Base-by-base conservation (phyloP, 35 echinoderm and acorn worm genomes). In the Diadema setosum region DNA sequence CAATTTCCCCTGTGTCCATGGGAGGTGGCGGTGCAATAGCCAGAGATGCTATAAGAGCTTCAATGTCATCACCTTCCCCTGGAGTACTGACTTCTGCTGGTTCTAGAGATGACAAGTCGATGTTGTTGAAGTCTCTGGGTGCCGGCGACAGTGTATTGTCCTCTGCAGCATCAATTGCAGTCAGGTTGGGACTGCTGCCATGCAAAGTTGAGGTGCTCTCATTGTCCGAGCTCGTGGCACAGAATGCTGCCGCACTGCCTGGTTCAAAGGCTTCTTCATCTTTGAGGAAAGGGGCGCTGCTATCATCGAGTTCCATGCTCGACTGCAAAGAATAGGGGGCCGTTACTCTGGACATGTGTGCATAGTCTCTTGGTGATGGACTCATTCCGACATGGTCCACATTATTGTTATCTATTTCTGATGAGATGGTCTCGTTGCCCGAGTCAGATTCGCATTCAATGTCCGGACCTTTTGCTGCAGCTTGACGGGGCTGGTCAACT, bases 351-450 rank as follows among this genome's bases (percentile, higher is more conserved):
- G 39, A 4, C 25, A 89, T 57, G 24, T 73, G 43, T 39, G 85
- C 70, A 67, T 87, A 95, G 39, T 95, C 88, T 42, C 44, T 74
- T 1, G 93, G 88, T 16, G 88, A 95, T 20, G 86, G 88, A 43
- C 84, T 87, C 2, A 74, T 41, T 17, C 75, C 83, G 7, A 81
- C 39, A 16, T 86, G 83, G 31, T 94, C 93, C 23, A 74, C 80
- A 26, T 65, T 75, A 8, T 56, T 69, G 37, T 80, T 91, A 24
- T 99, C 96, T 15, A 98, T 93, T 81, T 99, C 96, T 42, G 96
- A 99, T 25, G 96, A 91, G 31, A 99, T 94, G 8, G 96, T 99
- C 74, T 99, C 96, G 73, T 99, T 99, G 3, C 96, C 96, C 17
- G 96, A 99, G 48, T 99, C 96, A 5, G 96, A 99, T 67, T 89